Percentiles rank a stretch among this genome's conserved stretches.
phyloP scores from a whole-genome alignment of 2,797 vertebrate species.

The Manis crassicaudata region DNA sequence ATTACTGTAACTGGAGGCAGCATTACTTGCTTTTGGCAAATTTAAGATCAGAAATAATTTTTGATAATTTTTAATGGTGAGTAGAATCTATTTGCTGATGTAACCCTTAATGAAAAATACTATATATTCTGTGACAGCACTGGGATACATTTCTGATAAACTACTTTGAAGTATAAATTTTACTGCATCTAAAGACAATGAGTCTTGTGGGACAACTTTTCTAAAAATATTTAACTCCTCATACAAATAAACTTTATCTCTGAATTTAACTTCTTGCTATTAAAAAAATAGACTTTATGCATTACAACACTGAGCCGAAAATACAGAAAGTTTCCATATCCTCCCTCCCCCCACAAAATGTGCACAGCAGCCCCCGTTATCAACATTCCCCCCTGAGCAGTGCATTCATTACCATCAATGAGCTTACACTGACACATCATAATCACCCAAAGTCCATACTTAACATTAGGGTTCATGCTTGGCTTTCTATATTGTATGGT shows the following conservation, averaged over 20 bases:
- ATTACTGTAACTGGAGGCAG: neutral
- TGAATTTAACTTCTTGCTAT: neutral
- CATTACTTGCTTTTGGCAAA: neutral
- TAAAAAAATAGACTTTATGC: neutral
- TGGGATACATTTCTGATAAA: neutral
- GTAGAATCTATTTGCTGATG: neutral
- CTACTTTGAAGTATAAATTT: neutral
- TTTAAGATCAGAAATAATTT: neutral
- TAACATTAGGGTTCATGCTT: neutral
- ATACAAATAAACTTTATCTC: neutral
- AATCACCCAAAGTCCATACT: neutral
- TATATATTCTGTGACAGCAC: neutral
- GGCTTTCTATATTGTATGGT: neutral
- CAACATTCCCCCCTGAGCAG: neutral
- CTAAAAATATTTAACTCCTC: neutral
- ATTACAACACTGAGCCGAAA: neutral
- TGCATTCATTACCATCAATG: no score
- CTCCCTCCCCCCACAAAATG: fast-evolving
- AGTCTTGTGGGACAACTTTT: neutral
- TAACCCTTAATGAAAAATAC: neutral
- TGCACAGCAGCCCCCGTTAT: no score
- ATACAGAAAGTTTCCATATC: neutral
- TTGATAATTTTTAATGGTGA: neutral
- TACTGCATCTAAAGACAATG: neutral
- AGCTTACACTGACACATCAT: neutral